Evolutionary conservation across 2,113 vertebrate species (phyloP), one percentile per base, ranked within the genome.

Genomic region (Coregonus clupeaformis): DNA sequence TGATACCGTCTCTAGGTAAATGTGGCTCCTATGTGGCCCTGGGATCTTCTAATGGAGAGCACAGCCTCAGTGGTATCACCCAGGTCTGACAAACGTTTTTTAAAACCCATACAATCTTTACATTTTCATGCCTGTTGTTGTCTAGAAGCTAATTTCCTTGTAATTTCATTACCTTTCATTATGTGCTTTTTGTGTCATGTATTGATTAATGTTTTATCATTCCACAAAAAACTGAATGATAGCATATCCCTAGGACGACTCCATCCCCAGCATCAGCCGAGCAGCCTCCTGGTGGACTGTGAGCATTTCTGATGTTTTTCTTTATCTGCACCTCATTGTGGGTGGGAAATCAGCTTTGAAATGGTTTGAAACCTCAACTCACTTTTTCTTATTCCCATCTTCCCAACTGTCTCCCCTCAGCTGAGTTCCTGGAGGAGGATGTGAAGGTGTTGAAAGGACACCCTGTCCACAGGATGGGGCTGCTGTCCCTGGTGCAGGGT

Each of bases 1-100:
- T 96, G 75, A 87, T 95, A 55, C 95, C 94, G 0, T 89, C 89
- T 0, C 71, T 90, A 78, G 89, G 91, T 0, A 87, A 92, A 82
- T 97, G 96, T 30, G 96, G 96, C 49, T 94, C 92, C 0, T 94
- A 95, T 85, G 85, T 94, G 1, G 92, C 93, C 1, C 87, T 97
- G 52, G 94, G 93, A 13, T 93, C 92, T 57, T 94, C 91, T 69
- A 90, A 89, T 2, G 94, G 94, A 68, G 90, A 93, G 78, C 89
- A 81, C 72, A 90, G 91, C 76, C 72, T 95, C 68, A 94, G 91
- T 29, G 73, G 81, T 45, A 88, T 96, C 1, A 89, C 92, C 16
- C 93, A 96, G 95, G 95, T 96, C 60, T 27, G 88, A n/a, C 60
- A 20, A 22, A 59, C n/a, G 57, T 30, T 4, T 30, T 30, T 32